Conservation (phyloP, 1,140 invertebrate species). For the Drosophila melanica region DNA sequence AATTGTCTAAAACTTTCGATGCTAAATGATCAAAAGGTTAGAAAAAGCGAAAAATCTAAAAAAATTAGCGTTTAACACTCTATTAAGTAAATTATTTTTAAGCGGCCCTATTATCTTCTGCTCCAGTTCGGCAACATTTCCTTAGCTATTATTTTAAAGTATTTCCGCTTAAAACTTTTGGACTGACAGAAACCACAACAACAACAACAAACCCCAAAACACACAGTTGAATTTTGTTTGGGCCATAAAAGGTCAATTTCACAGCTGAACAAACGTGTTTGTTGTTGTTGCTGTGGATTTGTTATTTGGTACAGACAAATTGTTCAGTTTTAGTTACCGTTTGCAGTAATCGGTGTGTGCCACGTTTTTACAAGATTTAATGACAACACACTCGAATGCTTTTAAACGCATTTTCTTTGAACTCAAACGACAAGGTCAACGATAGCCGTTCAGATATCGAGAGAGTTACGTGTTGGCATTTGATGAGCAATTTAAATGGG, state of each 20-base stretch:
- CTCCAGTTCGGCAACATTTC: slow-evolving; percentile 18
- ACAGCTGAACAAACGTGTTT: slow-evolving; percentile 78
- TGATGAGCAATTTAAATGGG: slow-evolving; percentile 12
- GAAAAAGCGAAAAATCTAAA: slow-evolving; percentile 3
- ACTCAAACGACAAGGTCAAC: slow-evolving; percentile 68
- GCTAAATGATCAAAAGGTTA: not conserved
- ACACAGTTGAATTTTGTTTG: slow-evolving; percentile 26
- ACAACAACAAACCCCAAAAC: slow-evolving; percentile 1
- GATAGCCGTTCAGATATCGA: slow-evolving; percentile 35
- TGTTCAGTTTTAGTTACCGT: slow-evolving; percentile 50
- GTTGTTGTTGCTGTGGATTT: slow-evolving; percentile 22
- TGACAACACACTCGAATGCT: slow-evolving; percentile 23
- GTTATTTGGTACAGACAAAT: slow-evolving; percentile 23
- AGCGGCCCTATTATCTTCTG: slow-evolving; percentile 27
- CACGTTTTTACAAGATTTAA: slow-evolving; percentile 64
- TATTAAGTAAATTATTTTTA: no score
- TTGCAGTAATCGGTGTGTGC: slow-evolving; percentile 54
- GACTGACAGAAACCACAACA: slow-evolving; percentile 17
- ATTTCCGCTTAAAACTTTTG: slow-evolving; percentile 67
- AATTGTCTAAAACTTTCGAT: slow-evolving; percentile 21
- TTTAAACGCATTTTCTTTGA: slow-evolving; percentile 58
- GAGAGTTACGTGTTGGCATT: slow-evolving; percentile 48
- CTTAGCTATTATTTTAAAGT: slow-evolving; percentile 53
- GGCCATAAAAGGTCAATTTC: slow-evolving; percentile 79
- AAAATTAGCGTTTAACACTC: slow-evolving; percentile 30